Base-by-base conservation (phyloP, 2,113 vertebrate genomes). In the Chitala chitala region DNA sequence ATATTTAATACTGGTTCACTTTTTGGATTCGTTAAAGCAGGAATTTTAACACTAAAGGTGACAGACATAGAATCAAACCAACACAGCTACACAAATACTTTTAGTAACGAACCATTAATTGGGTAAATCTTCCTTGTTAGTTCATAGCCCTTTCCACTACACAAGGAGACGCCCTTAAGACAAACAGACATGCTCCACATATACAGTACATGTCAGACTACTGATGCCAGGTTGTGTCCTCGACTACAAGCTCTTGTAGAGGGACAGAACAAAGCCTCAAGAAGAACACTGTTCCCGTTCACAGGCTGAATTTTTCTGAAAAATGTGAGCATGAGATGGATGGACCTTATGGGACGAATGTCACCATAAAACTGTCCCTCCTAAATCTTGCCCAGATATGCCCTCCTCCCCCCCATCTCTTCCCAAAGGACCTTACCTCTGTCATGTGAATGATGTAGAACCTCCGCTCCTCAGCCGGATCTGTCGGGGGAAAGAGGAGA, bases 381-480 rank as follows among this genome's bases (percentile, higher is more conserved):
- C 17, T 20, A 38, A 36, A 63, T 20, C 8, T 4, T 33, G 13
- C 0, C 2, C 1, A 59, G 12, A 7, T 12, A n/a, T n/a, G n/a
- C n/a, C n/a, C n/a, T 54, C 20, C 58, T 8, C 58, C 13, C 56
- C 26, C 48, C 68, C 68, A 69, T 13, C 44, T 26, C 46, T 7
- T 15, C 50, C 69, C 1, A 12, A 9, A 24, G 26, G n/a, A n/a
- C n/a, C 76, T 69, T 73, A 77, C 76, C 92, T 93, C 91, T n/a
- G 90, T 91, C 10, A 91, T 84, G 77, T 92, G 92, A 59, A 92
- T 89, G 82, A 93, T 72, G 55, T 89, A 92, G 79, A 93, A 92
- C 40, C 88, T 92, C 82, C 89, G 85, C 79, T 89, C 91, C 75
- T 91, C 91, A 0, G 84, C 85, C 44, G 84, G 84, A 86, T 87